Base-by-base conservation (phyloP, 2,888 invertebrate genomes). In the Oligia strigilis region DNA sequence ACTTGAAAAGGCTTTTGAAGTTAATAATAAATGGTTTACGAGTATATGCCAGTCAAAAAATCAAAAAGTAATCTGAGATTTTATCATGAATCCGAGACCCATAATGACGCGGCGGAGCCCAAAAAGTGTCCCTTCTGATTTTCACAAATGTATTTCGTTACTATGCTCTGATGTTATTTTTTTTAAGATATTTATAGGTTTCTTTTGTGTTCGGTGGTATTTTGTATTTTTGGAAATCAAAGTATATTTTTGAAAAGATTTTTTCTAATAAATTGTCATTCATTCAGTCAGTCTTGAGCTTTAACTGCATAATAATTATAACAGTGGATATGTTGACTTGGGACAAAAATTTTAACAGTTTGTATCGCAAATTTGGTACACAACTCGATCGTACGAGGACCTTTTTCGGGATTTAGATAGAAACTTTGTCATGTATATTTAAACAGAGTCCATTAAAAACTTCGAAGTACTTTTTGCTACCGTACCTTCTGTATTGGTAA, bases 371-470 rank as follows among this genome's bases (percentile, higher is more conserved):
- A 87, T 58, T 58, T 23, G n/a, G 80, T 84, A 87, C 76, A 70
- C 76, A 81, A 70, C 74, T 78, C 81, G 86, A 73, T 71, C 81
- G 75, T 84, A 83, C 62, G 65, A 70, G 75, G 77, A 87, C 92
- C 92, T 91, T 92, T 92, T 92, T 90, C 78, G 81, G 91, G 90
- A 90, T 92, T 92, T 87, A 83, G 75, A 86, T 81, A 81, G 81
- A 85, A 90, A 91, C 86, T 90, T 88, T 86, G 55, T 72, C 85
- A 85, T 87, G 85, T 87, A 85, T 88, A 87, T 91, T 89, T 89
- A 82, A 89, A 86, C 84, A 84, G 84, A 85, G 87, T 88, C 89
- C 86, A 89, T 91, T 88, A 90, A 86, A 90, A 91, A 90, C 84
- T 91, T 55, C n/a, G 66, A 49, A 46, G 78, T 74, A 85, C 81